phyloP scores from a whole-genome alignment of 2,797 vertebrate species.

The Natrix natrix region DNA sequence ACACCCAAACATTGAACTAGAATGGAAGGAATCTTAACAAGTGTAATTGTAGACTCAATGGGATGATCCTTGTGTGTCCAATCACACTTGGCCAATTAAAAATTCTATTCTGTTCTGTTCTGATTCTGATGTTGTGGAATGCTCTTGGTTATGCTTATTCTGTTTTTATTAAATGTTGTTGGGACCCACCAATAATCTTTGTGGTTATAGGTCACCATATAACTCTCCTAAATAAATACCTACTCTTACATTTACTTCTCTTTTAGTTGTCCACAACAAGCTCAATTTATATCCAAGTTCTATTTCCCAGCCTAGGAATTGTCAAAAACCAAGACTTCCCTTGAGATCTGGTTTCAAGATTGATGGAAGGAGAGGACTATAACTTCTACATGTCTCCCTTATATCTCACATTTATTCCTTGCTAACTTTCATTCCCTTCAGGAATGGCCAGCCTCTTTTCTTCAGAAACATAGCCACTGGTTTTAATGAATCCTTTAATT shows the following conservation, averaged over 20 bases:
- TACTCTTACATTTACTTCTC: neutral
- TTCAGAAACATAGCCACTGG: neutral
- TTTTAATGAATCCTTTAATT: constrained; percentile 18
- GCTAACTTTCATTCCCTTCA: neutral
- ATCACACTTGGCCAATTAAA: too few relatives aligned
- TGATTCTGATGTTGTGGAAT: neutral
- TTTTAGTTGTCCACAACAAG: neutral
- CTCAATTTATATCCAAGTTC: neutral
- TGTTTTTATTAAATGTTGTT: neutral
- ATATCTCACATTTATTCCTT: neutral
- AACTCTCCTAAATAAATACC: neutral
- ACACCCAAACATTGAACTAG: neutral
- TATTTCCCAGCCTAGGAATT: neutral
- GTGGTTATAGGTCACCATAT: neutral
- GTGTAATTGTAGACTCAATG: neutral
- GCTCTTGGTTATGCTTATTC: neutral
- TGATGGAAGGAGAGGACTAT: neutral
- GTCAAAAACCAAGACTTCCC: neutral
- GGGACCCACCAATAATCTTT: neutral
- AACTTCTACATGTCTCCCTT: neutral
- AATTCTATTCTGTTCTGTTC: neutral
- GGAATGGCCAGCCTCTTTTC: neutral
- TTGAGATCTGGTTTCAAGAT: neutral
- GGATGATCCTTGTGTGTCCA: neutral
- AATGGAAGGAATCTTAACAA: neutral